Evolutionary conservation across 2,888 invertebrate species (phyloP).

Genomic region (Stenodera caucasica): DNA sequence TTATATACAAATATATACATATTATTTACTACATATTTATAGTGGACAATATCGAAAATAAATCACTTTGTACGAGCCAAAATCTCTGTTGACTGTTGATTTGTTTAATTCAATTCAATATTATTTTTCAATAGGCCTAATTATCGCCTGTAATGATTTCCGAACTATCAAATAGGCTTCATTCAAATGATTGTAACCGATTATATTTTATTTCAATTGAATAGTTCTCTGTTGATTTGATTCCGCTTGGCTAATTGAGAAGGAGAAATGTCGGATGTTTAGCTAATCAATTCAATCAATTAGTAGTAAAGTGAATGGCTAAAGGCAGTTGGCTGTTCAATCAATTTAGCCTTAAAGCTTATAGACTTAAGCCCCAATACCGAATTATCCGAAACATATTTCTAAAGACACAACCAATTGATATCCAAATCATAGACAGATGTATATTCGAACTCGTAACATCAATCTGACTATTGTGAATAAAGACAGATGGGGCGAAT

Average conservation of each 20-base stretch:
- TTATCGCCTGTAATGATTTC: not conserved
- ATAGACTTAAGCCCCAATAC: not conserved
- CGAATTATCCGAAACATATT: not conserved
- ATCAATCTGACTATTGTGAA: too few relatives aligned
- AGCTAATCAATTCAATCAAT: conserved; percentile 2
- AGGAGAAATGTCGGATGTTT: not conserved
- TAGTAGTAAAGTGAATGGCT: not conserved
- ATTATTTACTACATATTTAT: not conserved
- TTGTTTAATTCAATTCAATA: not conserved
- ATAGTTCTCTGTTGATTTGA: not conserved
- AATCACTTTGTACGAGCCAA: not conserved
- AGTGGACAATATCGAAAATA: not conserved
- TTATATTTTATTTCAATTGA: not conserved
- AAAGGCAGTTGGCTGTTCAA: not conserved
- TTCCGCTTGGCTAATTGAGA: not conserved
- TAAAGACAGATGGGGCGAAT: too few relatives aligned
- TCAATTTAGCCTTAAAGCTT: not conserved
- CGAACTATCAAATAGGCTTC: not conserved
- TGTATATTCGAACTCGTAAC: too few relatives aligned
- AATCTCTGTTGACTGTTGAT: not conserved
- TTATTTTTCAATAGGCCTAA: not conserved
- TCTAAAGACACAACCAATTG: too few relatives aligned
- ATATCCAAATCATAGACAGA: too few relatives aligned
- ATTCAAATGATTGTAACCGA: not conserved
- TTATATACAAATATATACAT: not conserved